These are phyloP conservation scores for Chamaedrilus cognettii DNA, from an alignment of 2,888 invertebrate genomes.

Conservation along the genomic window DNA sequence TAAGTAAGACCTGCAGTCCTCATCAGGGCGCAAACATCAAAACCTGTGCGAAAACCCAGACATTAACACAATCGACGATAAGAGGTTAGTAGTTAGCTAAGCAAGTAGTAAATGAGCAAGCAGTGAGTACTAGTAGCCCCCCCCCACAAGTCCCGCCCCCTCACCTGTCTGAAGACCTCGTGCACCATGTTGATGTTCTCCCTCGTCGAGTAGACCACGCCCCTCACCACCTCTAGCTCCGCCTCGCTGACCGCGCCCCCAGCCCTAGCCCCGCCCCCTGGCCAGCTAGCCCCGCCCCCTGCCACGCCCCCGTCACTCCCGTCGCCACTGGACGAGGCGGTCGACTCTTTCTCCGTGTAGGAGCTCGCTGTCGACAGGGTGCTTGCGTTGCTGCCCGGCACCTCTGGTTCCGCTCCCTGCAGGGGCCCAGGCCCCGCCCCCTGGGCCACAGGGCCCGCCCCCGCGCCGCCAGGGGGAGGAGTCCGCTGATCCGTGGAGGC, in stretches of 20 bases:
- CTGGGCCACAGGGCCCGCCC: slow-evolving; percentile 17
- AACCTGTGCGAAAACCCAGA: too few relatives aligned
- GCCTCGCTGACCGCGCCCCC: slow-evolving; percentile 66
- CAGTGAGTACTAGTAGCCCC: slow-evolving; percentile 28
- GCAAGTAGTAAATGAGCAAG: neutral
- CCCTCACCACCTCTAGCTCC: slow-evolving; percentile 73
- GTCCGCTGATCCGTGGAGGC: neutral
- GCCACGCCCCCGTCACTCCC: neutral
- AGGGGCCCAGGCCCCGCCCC: slow-evolving; percentile 23
- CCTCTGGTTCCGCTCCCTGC: slow-evolving; percentile 26
- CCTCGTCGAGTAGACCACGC: slow-evolving; percentile 82
- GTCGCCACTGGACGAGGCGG: slow-evolving; percentile 18
- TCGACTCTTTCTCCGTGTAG: slow-evolving; percentile 47
- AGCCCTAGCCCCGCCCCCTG: slow-evolving; percentile 62
- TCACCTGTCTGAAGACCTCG: slow-evolving; percentile 83
- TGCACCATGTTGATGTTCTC: slow-evolving; percentile 94
- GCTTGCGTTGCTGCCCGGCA: slow-evolving; percentile 48
- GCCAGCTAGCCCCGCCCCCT: neutral
- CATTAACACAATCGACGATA: neutral
- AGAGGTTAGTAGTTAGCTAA: neutral
- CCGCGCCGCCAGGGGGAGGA: neutral
- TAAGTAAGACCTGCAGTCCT: too few relatives aligned
- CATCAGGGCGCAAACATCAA: too few relatives aligned
- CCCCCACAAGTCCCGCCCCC: too few relatives aligned
- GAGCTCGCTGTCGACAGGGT: slow-evolving; percentile 48